These are phyloP conservation scores for Myrmecobius fasciatus DNA, from an alignment of 2,113 vertebrate species.

Conservation along the genomic window DNA sequence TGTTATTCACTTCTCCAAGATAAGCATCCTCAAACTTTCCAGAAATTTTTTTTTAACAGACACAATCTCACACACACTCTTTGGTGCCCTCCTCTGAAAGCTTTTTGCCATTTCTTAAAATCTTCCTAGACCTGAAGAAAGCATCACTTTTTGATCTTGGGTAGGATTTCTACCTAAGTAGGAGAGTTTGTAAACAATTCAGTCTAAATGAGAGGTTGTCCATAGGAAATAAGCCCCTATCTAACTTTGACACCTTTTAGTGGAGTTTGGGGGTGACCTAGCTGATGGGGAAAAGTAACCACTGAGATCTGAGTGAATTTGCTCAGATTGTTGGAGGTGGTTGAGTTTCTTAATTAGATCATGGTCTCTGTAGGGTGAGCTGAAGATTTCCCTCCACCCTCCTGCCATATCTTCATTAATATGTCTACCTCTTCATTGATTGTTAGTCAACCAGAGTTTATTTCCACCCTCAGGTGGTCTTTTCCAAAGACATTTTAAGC, in stretches of 20 bases:
- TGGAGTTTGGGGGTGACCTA: too few species aligned
- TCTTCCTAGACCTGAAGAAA: not conserved
- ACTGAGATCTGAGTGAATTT: not conserved
- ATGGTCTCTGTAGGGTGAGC: not conserved
- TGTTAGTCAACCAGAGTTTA: not conserved
- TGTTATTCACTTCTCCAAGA: not conserved
- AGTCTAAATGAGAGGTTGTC: not conserved
- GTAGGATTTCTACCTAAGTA: not conserved
- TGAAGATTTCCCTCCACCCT: not conserved
- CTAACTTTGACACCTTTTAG: too few species aligned
- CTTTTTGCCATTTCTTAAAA: not conserved
- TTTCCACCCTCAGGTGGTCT: not conserved
- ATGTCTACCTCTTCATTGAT: not conserved
- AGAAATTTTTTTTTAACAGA: too few species aligned
- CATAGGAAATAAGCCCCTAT: not conserved
- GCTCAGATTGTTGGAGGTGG: not conserved
- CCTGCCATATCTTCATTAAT: not conserved
- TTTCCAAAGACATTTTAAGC: not conserved
- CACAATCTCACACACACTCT: not conserved
- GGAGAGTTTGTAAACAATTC: not conserved
- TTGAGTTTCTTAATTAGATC: not conserved
- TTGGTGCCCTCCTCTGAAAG: not conserved
- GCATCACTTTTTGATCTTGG: not conserved
- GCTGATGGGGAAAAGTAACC: too few species aligned
- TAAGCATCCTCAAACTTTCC: not conserved